Percentiles rank a stretch among this genome's conserved stretches.
phyloP scores from a whole-genome alignment of 2,797 vertebrate species.

The Presbytis comata region DNA sequence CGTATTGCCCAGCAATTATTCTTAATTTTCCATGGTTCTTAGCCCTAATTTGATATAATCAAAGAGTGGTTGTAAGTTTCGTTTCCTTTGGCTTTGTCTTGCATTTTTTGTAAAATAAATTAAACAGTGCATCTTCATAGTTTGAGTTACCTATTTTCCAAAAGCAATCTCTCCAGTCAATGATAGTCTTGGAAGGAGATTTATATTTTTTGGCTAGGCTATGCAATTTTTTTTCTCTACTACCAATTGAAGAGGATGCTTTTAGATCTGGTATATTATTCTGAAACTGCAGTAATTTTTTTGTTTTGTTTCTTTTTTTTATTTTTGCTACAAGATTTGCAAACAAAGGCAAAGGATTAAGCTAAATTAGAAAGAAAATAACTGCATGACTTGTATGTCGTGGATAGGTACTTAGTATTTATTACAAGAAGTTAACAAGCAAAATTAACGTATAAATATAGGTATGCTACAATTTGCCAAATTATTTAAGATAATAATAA shows the following conservation, averaged over 20 bases:
- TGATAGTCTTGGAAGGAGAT: constrained; percentile 44
- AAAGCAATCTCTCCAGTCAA: neutral
- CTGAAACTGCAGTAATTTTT: neutral
- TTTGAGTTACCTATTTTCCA: constrained; percentile 51
- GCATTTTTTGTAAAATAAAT: constrained; percentile 54
- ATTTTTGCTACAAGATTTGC: neutral
- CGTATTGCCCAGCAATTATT: neutral
- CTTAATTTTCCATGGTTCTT: constrained; percentile 12
- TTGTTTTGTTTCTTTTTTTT: too few species aligned
- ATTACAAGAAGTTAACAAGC: neutral
- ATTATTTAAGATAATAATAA: neutral
- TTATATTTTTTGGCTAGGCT: constrained; percentile 6
- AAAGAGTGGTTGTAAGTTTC: constrained; percentile 29
- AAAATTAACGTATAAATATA: constrained; percentile 17
- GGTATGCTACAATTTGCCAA: neutral
- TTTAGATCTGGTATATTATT: neutral
- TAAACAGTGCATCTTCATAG: constrained; percentile 25
- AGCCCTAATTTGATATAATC: constrained; percentile 22
- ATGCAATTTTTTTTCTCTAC: neutral
- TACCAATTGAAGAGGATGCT: neutral
- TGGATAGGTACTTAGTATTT: neutral
- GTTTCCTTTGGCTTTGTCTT: constrained; percentile 57
- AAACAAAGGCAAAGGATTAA: neutral
- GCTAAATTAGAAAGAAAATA: constrained; percentile 34
- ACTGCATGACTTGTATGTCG: neutral